Evolutionary conservation across 1,140 invertebrate genomes (phyloP), one percentile per base, ranked within the genome.

Genomic region (Mamestra configurata): DNA sequence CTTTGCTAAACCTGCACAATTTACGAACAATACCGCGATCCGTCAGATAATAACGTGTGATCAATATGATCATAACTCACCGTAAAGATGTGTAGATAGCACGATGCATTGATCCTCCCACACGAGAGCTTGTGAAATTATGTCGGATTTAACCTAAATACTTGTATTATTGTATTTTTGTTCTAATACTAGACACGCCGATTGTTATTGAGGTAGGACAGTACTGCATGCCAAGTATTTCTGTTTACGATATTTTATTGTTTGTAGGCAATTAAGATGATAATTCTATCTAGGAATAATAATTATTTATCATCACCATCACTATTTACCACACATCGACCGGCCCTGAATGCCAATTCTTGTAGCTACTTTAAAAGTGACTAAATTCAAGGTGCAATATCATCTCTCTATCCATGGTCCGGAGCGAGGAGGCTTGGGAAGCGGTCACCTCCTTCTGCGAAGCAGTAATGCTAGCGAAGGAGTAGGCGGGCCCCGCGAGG

Each of bases 121-220:
- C 61, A 4, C 8, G 18, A 20, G 35, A 10, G 11, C 35, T 64
- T 27, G 31, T 18, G n/a, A 64, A 64, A 64, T 64, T 10, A 43
- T 66, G 35, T 66, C 37, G 10, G 13, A 11, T 64, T 66, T 66
- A 66, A 22, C 61, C 61, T 66, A 35, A 66, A 66, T 66, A 66
- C 18, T 31, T 59, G 55, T 15, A 59, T 59, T 59, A 27, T 66
- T 66, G 35, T 20, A 7, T 57, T 20, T 22, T 4, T 53, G 51
- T 53, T 43, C 8, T 43, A 43, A 11, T n/a, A 15, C 15, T n/a
- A 49, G 13, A n/a, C 13, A 49, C 15, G 4, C 2, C 43, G 43
- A 49, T 49, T 49, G 15, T 49, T 49, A 49, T 49, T 49, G 43
- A 49, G 43, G 43, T 49, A 49, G 43, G 43, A 49, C 43, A 49